Percentiles rank a stretch among this genome's conserved stretches.
These are phyloP conservation scores for Galago senegalensis DNA, from an alignment of 2,797 vertebrate genomes.

Conservation along the genomic window DNA sequence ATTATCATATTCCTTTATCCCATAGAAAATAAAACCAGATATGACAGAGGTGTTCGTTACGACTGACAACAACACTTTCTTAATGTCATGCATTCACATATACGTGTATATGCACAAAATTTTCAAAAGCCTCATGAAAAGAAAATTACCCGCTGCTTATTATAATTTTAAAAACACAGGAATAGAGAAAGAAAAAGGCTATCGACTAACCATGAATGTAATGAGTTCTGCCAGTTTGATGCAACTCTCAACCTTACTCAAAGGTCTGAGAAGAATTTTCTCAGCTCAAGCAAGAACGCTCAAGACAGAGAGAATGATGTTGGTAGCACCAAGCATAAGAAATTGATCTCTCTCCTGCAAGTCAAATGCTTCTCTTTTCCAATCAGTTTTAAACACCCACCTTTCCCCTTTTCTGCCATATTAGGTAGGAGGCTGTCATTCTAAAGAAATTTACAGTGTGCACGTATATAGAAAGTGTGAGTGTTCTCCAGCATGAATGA, in stretches of 20 bases:
- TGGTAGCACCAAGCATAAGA: neutral
- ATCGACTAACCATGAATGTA: neutral
- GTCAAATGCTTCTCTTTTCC: slow-evolving; percentile 13
- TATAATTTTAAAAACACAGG: neutral
- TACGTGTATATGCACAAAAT: neutral
- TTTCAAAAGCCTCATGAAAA: slow-evolving; percentile 30
- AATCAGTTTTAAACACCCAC: slow-evolving; percentile 37
- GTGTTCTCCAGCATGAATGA: neutral
- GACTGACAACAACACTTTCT: neutral
- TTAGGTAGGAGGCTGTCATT: slow-evolving; percentile 53
- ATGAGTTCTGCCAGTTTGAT: neutral
- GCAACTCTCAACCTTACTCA: neutral
- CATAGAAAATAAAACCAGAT: slow-evolving; percentile 14
- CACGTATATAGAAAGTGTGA: neutral
- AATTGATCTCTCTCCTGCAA: neutral
- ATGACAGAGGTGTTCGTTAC: neutral
- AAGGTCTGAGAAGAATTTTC: slow-evolving; percentile 27
- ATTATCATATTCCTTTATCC: neutral
- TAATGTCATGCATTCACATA: neutral
- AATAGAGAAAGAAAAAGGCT: neutral
- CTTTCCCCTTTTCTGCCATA: neutral
- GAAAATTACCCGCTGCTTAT: neutral
- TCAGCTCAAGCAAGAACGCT: neutral
- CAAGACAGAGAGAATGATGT: neutral
- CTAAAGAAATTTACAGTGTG: slow-evolving; percentile 2